Evolutionary conservation across 2,113 vertebrate genomes (phyloP).

Genomic region (Spea multiplicata): DNA sequence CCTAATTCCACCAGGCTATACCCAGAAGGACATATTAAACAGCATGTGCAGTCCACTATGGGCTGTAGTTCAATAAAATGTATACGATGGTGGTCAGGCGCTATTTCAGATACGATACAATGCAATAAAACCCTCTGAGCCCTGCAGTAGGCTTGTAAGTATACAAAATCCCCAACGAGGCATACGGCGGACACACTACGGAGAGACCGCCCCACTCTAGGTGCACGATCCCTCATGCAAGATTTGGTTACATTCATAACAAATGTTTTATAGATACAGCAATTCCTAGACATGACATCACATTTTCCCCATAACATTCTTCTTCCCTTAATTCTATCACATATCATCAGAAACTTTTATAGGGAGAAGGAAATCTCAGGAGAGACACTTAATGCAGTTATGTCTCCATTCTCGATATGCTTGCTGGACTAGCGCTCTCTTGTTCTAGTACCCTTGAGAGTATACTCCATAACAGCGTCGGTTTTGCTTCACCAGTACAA

Average conservation of each 20-base stretch:
- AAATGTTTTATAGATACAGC: slow-evolving; percentile 24
- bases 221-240: background rate
- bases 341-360: slow-evolving; percentile 31
- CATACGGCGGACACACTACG: too few species aligned
- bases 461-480: slow-evolving; percentile 54
- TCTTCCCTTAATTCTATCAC: slow-evolving; percentile 42
- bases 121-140: too few species aligned
- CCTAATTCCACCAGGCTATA: too few species aligned
- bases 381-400: slow-evolving; percentile 41
- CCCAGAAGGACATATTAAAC: too few species aligned
- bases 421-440: slow-evolving; percentile 53
- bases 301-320: slow-evolving; percentile 37
- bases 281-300: slow-evolving; percentile 37
- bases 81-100: too few species aligned
- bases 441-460: slow-evolving; percentile 56
- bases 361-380: slow-evolving; percentile 20
- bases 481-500: slow-evolving; percentile 54
- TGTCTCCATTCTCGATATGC: background rate
- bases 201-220: slow-evolving; percentile 18
- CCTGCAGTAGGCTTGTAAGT: too few species aligned
- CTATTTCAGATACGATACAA: too few species aligned
- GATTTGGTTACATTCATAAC: slow-evolving; percentile 18
- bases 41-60: too few species aligned
- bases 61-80: too few species aligned
- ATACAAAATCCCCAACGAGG: too few species aligned